These are phyloP conservation scores for Drosophila eugracilis DNA, from an alignment of 1,140 invertebrate genomes.

Conservation along the genomic window DNA sequence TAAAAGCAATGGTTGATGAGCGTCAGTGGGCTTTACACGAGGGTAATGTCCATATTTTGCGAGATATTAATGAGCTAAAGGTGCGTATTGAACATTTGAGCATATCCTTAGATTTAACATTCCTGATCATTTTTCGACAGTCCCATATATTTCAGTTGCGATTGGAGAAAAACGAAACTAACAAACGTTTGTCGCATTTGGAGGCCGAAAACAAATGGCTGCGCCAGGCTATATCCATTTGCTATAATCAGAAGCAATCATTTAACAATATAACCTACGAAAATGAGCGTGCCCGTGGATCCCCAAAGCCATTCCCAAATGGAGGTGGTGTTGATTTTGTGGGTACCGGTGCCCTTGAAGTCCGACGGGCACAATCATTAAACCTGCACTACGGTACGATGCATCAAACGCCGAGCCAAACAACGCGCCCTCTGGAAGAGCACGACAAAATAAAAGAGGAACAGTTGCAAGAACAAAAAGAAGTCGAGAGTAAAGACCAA, in stretches of 20 bases:
- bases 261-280: slow-evolving; percentile 79
- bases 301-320: slow-evolving; percentile 71
- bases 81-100: slow-evolving; percentile 21
- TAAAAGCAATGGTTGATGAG: slow-evolving; percentile 87
- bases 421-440: slow-evolving; percentile 69
- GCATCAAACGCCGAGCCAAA: slow-evolving; percentile 62
- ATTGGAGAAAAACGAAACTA: slow-evolving; percentile 74
- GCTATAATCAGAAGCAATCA: slow-evolving; percentile 72
- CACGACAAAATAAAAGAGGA: slow-evolving; percentile 63
- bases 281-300: slow-evolving; percentile 65
- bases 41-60: slow-evolving; percentile 83
- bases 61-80: slow-evolving; percentile 84
- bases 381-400: slow-evolving; percentile 81
- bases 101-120: background rate
- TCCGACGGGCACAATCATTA: slow-evolving; percentile 63
- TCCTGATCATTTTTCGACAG: slow-evolving; percentile 17
- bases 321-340: slow-evolving; percentile 16
- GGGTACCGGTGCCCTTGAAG: background rate
- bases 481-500: slow-evolving; percentile 37
- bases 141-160: slow-evolving; percentile 73
- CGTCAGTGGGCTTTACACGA: slow-evolving; percentile 85
- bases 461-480: slow-evolving; percentile 26
- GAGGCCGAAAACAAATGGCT: slow-evolving; percentile 83
- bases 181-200: slow-evolving; percentile 74
- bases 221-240: slow-evolving; percentile 68